phyloP scores from a whole-genome alignment of 2,797 vertebrate species.

The Cuculus canorus region DNA sequence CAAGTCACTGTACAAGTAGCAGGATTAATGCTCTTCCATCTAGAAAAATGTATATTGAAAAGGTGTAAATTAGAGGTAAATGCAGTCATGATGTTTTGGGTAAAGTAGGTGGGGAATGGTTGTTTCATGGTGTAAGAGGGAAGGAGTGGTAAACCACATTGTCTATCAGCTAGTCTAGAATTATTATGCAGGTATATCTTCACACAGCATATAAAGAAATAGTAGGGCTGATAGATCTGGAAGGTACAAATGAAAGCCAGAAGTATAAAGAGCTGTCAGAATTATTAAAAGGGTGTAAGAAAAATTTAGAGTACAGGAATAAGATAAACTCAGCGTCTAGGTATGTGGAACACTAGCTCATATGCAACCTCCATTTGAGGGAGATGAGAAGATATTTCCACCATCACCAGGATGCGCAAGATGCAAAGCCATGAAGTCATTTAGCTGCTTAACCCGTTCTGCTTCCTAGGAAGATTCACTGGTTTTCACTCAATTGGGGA shows the following conservation, averaged over 20 bases:
- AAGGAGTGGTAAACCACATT: neutral
- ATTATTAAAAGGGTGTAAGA: neutral
- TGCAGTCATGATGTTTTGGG: neutral
- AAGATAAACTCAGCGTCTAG: neutral
- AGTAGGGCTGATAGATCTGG: neutral
- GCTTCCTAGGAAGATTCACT: neutral
- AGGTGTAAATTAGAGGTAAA: neutral
- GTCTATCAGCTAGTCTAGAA: neutral
- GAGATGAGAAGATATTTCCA: neutral
- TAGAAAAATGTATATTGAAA: neutral
- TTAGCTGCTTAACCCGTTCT: neutral
- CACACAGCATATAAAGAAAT: neutral
- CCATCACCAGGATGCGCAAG: too few species aligned
- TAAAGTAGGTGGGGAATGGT: neutral
- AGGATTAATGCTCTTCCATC: neutral
- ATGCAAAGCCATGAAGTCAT: neutral
- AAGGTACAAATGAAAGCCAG: neutral
- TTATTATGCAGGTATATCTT: neutral
- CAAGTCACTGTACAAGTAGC: neutral
- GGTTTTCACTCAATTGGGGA: neutral
- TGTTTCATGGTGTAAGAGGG: neutral
- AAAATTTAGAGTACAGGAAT: neutral
- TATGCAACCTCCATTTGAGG: neutral
- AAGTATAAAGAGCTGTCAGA: neutral
- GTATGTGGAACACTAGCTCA: neutral